Conservation (phyloP, 2,797 vertebrate species). For the Avahi laniger region DNA sequence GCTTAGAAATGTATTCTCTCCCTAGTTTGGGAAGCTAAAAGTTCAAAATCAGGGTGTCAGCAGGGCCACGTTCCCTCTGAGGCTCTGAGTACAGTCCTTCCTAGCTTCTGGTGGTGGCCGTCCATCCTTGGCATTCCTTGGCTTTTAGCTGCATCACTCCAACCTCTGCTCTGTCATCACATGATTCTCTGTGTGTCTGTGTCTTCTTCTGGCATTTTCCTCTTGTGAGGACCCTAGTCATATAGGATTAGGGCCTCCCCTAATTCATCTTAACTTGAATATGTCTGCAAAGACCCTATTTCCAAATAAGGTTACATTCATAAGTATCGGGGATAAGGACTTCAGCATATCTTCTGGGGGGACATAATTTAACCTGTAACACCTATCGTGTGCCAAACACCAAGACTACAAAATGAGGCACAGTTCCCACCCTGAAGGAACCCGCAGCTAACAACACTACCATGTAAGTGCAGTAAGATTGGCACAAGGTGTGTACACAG, state of each 20-base stretch:
- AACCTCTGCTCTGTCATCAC: not conserved
- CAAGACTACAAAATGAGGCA: not conserved
- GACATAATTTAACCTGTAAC: not conserved
- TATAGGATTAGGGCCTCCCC: not conserved
- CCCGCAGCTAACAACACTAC: not conserved
- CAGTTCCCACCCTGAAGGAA: not conserved
- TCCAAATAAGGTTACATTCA: not conserved
- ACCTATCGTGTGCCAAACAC: not conserved
- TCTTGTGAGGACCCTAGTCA: not conserved
- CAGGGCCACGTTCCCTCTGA: not conserved
- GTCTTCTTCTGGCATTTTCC: not conserved
- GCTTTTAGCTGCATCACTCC: not conserved
- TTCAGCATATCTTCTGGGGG: not conserved
- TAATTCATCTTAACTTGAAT: not conserved
- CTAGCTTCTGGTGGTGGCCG: accelerated
- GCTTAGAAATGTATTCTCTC: not conserved
- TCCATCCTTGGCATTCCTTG: not conserved
- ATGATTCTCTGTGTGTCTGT: not conserved
- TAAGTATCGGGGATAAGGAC: not conserved
- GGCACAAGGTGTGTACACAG: not conserved
- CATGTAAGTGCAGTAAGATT: not conserved
- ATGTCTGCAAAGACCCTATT: not conserved
- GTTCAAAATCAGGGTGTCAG: not conserved
- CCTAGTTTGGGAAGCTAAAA: not conserved
- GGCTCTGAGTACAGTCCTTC: not conserved